A percentile compares a stretch with the other conserved stretches of the same genome.
These are phyloP conservation scores for Pteropus rufus DNA, from an alignment of 2,797 vertebrate genomes.

Conservation along the genomic window DNA sequence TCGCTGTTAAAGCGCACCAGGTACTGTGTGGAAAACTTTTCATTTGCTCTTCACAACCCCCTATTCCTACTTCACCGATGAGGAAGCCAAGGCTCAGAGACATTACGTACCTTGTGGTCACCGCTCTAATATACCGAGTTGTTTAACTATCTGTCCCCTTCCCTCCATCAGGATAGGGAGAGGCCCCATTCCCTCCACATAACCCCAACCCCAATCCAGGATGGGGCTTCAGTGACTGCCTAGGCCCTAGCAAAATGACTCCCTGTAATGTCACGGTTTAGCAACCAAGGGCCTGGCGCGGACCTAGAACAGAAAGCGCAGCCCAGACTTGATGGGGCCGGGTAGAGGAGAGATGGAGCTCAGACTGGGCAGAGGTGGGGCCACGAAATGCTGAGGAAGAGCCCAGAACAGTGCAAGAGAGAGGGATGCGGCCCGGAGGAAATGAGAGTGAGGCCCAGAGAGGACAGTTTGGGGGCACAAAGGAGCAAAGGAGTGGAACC, in stretches of 20 bases:
- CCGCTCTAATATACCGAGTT: no score
- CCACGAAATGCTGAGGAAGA: background rate
- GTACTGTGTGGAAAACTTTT: background rate
- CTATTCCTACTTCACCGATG: background rate
- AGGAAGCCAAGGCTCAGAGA: background rate
- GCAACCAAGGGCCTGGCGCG: background rate
- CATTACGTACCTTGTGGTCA: background rate
- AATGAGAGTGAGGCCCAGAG: background rate
- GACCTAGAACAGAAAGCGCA: background rate
- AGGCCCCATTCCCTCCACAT: background rate
- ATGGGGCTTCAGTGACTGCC: background rate
- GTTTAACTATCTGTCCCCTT: background rate
- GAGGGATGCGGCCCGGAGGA: background rate
- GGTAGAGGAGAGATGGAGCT: background rate
- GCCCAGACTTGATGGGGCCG: accelerated
- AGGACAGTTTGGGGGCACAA: background rate
- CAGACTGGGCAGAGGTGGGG: background rate
- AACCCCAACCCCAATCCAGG: background rate
- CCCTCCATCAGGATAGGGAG: background rate
- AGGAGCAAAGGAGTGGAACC: background rate
- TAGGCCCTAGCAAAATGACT: background rate
- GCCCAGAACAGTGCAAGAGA: background rate
- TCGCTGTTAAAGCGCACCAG: background rate
- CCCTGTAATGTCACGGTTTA: background rate
- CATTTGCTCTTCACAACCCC: background rate